Percentiles rank a stretch among this genome's conserved stretches.
Conservation (phyloP, 2,113 vertebrate species). For the Scatophagus argus region DNA sequence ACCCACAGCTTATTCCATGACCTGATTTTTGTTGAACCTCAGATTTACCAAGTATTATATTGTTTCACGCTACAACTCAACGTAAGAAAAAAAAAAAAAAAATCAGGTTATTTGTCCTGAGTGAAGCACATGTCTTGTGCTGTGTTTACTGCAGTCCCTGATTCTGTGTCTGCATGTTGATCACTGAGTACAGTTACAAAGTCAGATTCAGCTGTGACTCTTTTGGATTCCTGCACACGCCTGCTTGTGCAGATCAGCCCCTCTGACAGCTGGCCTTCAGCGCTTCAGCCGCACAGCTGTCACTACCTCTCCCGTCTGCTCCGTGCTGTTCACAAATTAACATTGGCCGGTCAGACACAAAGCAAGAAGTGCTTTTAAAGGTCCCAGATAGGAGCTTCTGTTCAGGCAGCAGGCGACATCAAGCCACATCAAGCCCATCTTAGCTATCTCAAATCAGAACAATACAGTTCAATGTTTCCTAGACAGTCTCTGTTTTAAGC, state of each 20-base stretch:
- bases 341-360: slow-evolving; percentile 9
- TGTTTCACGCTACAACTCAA: background rate
- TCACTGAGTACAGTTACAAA: slow-evolving; percentile 50
- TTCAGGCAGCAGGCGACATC: background rate
- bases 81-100: background rate
- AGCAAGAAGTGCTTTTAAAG: background rate
- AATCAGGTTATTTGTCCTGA: background rate
- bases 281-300: slow-evolving; percentile 78
- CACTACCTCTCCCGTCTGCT: slow-evolving; percentile 49
- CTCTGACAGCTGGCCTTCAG: slow-evolving; percentile 76
- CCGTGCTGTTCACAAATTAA: slow-evolving; percentile 59
- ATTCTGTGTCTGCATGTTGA: slow-evolving; percentile 12
- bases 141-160: background rate
- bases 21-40: accelerated
- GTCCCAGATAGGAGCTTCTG: background rate
- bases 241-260: slow-evolving; percentile 78
- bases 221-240: slow-evolving; percentile 82
- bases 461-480: background rate
- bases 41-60: background rate
- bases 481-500: background rate
- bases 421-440: background rate
- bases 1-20: background rate
- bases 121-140: background rate
- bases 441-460: background rate
- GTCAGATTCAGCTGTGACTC: slow-evolving; percentile 78